Conservation (phyloP, 2,113 vertebrate species). For the Xenopus tropicalis region DNA sequence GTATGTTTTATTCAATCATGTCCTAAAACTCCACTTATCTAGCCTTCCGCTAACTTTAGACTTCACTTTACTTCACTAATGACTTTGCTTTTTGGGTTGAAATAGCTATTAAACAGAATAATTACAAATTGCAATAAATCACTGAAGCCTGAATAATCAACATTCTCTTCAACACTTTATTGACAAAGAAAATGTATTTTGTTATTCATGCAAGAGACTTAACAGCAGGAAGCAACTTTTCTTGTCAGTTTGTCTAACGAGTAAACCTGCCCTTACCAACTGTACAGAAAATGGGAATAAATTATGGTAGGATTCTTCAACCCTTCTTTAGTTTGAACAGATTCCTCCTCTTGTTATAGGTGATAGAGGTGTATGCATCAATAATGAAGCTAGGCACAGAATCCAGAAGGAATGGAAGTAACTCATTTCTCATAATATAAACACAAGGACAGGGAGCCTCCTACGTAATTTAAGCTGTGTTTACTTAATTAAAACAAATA, state of each 20-base stretch:
- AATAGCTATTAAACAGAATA: slow-evolving; percentile 23
- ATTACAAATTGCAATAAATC: slow-evolving; percentile 33
- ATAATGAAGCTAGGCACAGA: not conserved
- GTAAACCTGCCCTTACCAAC: not conserved
- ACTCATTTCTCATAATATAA: not conserved
- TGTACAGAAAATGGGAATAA: not conserved
- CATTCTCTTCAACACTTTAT: slow-evolving; percentile 8
- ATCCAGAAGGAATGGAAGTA: not conserved
- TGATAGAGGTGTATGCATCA: not conserved
- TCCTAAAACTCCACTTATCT: not conserved
- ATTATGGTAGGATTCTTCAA: not conserved
- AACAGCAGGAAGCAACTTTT: slow-evolving; percentile 4
- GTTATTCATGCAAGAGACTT: slow-evolving; percentile 1
- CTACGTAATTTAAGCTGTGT: not conserved
- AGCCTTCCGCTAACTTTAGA: slow-evolving; percentile 13
- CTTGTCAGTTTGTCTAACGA: not conserved
- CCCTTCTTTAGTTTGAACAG: not conserved
- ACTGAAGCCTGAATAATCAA: slow-evolving; percentile 27
- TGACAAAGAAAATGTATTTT: not conserved
- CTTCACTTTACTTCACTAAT: slow-evolving; percentile 26
- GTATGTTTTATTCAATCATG: no score
- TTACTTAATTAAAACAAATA: not conserved
- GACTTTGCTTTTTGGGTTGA: slow-evolving; percentile 21
- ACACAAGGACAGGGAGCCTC: not conserved
- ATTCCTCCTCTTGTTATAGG: not conserved